These are phyloP conservation scores for Drosophila pruinosa DNA, from an alignment of 1,140 invertebrate species.

Conservation along the genomic window DNA sequence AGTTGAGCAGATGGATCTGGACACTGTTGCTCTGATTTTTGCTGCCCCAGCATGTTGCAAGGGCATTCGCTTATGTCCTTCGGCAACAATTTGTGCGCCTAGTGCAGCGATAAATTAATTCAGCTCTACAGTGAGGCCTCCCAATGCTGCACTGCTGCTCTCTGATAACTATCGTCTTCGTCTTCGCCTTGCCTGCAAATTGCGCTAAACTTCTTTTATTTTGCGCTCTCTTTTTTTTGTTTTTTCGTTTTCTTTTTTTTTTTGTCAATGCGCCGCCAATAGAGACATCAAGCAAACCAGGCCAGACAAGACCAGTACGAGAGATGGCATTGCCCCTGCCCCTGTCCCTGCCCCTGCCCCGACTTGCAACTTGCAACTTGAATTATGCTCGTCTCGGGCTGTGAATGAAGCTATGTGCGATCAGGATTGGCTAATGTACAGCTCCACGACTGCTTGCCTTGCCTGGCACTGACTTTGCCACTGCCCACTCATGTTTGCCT, in stretches of 20 bases:
- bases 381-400: constrained; percentile 70
- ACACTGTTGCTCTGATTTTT: constrained; percentile 49
- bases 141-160: constrained; percentile 22
- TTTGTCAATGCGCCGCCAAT: constrained; percentile 54
- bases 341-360: background rate
- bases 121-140: background rate
- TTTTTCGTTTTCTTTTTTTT: background rate
- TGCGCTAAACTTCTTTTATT: constrained; percentile 4
- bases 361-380: constrained; percentile 36
- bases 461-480: constrained; percentile 59
- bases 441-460: constrained; percentile 1
- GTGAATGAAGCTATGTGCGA: constrained; percentile 79
- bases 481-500: constrained; percentile 69
- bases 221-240: background rate
- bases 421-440: constrained; percentile 78
- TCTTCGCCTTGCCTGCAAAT: background rate
- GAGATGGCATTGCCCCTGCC: background rate
- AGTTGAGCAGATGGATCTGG: constrained; percentile 25
- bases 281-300: constrained; percentile 73
- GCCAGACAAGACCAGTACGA: constrained; percentile 3
- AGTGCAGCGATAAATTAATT: constrained; percentile 79
- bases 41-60: constrained; percentile 12
- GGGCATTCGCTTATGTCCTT: constrained; percentile 48
- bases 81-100: constrained; percentile 78
- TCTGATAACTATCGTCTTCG: constrained; percentile 58